Evolutionary conservation across 2,888 invertebrate species (phyloP).

Genomic region (Calephelis perditalis): DNA sequence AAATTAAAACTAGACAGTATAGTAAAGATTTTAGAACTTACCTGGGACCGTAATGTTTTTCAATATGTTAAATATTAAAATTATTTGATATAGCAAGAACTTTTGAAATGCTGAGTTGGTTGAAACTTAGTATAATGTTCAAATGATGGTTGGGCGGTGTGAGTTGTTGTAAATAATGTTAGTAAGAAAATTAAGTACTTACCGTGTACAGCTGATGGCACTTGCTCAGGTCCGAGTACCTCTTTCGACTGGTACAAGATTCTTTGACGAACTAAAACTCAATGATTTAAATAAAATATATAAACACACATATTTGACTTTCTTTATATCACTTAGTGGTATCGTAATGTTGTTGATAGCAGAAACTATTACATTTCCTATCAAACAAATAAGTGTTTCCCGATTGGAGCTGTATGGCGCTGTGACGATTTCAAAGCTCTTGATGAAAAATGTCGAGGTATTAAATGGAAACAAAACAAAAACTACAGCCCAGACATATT

Average conservation of each 20-base stretch:
- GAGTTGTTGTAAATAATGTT: constrained; percentile 17
- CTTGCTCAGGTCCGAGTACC: constrained; percentile 19
- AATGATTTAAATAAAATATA: constrained; percentile 23
- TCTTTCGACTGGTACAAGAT: constrained; percentile 18
- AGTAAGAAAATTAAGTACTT: constrained; percentile 21
- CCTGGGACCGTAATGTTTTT: constrained; percentile 18
- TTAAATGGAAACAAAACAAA: not conserved
- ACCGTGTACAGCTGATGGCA: constrained; percentile 16
- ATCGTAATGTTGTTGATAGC: constrained; percentile 19
- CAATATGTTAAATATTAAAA: constrained; percentile 24
- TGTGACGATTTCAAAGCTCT: not conserved
- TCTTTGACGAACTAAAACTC: not conserved
- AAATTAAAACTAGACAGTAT: constrained; percentile 26
- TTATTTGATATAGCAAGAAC: constrained; percentile 23
- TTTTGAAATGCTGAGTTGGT: constrained; percentile 16
- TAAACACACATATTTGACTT: constrained; percentile 22
- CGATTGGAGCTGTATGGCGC: constrained; percentile 8
- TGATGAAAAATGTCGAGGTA: not conserved
- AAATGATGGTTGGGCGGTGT: constrained; percentile 8
- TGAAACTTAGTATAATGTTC: constrained; percentile 3
- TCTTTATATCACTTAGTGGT: not conserved
- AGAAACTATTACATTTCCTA: not conserved
- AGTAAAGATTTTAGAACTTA: constrained; percentile 28
- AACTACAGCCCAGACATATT: constrained; percentile 1
- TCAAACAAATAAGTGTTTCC: constrained; percentile 3